phyloP scores from a whole-genome alignment of 2,888 invertebrate species.

The Syrphus vitripennis region DNA sequence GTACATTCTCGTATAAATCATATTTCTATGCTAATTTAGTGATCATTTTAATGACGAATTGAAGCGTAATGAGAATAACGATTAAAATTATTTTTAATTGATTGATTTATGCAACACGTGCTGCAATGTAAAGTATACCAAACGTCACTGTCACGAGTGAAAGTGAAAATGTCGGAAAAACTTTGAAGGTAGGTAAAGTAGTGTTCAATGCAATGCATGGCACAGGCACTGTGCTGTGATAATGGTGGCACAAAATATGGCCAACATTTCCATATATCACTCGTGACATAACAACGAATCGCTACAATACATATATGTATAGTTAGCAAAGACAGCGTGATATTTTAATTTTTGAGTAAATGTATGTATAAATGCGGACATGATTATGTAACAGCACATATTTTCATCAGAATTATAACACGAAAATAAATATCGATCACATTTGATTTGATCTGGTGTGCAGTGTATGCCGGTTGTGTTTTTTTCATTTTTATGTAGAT shows the following conservation, averaged over 20 bases:
- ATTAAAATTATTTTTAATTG: conserved; percentile 50
- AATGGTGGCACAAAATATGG: not conserved
- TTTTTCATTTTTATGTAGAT: not conserved
- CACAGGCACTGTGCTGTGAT: not conserved
- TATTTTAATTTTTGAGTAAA: not conserved
- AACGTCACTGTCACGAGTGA: not conserved
- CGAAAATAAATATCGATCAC: not conserved
- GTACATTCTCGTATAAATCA: conserved; percentile 30
- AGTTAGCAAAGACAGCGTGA: not conserved
- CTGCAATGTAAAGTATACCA: not conserved
- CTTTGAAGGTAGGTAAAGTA: not conserved
- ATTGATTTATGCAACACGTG: conserved; percentile 40
- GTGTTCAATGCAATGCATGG: not conserved
- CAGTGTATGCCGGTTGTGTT: not conserved
- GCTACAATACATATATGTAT: not conserved
- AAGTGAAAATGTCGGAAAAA: conserved; percentile 21
- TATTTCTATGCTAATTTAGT: conserved; percentile 49
- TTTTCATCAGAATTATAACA: not conserved
- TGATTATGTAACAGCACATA: not conserved
- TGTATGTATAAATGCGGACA: not conserved
- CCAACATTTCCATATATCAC: conserved; percentile 8
- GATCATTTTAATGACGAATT: conserved; percentile 23
- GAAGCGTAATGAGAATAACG: conserved; percentile 33
- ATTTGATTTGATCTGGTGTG: no score
- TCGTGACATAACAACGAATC: not conserved